These are phyloP conservation scores for Halictus ligatus DNA, from an alignment of 2,888 invertebrate genomes.

Conservation along the genomic window DNA sequence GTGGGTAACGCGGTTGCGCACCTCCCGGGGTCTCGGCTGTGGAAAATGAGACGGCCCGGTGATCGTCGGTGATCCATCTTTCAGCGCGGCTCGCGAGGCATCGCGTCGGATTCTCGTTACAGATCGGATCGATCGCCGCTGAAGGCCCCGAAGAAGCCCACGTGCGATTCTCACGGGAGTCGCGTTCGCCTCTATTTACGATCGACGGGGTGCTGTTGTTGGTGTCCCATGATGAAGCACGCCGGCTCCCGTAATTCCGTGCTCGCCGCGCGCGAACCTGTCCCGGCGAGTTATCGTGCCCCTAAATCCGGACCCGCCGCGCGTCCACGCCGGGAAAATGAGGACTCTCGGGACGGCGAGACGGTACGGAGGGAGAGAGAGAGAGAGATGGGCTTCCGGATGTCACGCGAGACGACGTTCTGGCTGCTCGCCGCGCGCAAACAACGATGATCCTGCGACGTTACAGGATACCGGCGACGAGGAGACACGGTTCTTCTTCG, in stretches of 20 bases:
- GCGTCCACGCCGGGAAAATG: slow-evolving; percentile 11
- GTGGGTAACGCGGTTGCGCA: too few species aligned
- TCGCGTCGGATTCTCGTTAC: too few species aligned
- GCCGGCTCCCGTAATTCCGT: slow-evolving; percentile 1
- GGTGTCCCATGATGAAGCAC: slow-evolving; percentile 7
- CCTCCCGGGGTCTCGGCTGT: not conserved
- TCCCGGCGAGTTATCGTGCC: slow-evolving; percentile 13
- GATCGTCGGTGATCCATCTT: not conserved
- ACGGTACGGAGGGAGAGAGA: not conserved
- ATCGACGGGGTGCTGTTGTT: slow-evolving; percentile 3
- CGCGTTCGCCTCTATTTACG: slow-evolving; percentile 29
- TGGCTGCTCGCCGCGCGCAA: slow-evolving; percentile 55
- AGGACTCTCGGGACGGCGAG: not conserved
- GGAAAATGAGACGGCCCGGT: not conserved
- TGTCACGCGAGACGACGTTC: slow-evolving; percentile 64
- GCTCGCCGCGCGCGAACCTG: not conserved
- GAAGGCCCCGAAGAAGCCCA: not conserved
- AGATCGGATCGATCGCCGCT: not conserved
- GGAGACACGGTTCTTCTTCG: slow-evolving; percentile 18
- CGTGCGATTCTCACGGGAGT: slow-evolving; percentile 5
- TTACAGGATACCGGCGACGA: slow-evolving; percentile 26
- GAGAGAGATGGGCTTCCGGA: slow-evolving; percentile 46
- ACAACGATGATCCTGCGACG: slow-evolving; percentile 58
- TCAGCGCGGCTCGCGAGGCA: not conserved
- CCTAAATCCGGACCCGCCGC: slow-evolving; percentile 13